These are phyloP conservation scores for Latrodectus elegans DNA, from an alignment of 2,888 invertebrate species.

Conservation along the genomic window DNA sequence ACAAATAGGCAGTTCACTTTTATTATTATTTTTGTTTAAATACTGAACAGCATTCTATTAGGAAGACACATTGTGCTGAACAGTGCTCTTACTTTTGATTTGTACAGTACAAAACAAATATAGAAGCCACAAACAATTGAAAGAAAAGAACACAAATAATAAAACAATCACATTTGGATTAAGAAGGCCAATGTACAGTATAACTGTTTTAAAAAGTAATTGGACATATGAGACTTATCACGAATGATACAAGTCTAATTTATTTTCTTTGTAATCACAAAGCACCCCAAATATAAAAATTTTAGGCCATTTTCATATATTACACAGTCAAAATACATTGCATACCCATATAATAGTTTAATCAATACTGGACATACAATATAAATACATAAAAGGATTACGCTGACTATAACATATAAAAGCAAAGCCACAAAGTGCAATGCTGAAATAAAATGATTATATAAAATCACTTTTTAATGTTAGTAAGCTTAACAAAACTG, in stretches of 20 bases:
- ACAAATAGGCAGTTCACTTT: slow-evolving; percentile 57
- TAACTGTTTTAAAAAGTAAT: neutral
- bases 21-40: slow-evolving; percentile 38
- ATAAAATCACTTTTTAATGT: slow-evolving; percentile 13
- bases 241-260: neutral
- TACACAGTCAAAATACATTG: neutral
- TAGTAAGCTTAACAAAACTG: slow-evolving; percentile 21
- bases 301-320: slow-evolving; percentile 7
- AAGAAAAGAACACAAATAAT: slow-evolving; percentile 24
- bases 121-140: slow-evolving; percentile 28
- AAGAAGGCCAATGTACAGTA: neutral
- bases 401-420: slow-evolving; percentile 14
- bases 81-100: slow-evolving; percentile 68
- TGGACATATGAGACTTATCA: neutral
- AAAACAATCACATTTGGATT: slow-evolving; percentile 16
- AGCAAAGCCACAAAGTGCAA: slow-evolving; percentile 5
- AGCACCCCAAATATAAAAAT: slow-evolving; percentile 32
- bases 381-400: slow-evolving; percentile 18
- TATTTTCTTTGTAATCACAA: neutral
- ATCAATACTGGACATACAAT: slow-evolving; percentile 2
- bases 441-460: slow-evolving; percentile 10
- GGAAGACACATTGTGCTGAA: slow-evolving; percentile 69
- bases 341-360: neutral
- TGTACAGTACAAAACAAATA: slow-evolving; percentile 47
- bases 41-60: slow-evolving; percentile 70